Percentiles rank a stretch among this genome's conserved stretches.
These are phyloP conservation scores for Clarias batrachus DNA, from an alignment of 2,113 vertebrate genomes.

Conservation along the genomic window DNA sequence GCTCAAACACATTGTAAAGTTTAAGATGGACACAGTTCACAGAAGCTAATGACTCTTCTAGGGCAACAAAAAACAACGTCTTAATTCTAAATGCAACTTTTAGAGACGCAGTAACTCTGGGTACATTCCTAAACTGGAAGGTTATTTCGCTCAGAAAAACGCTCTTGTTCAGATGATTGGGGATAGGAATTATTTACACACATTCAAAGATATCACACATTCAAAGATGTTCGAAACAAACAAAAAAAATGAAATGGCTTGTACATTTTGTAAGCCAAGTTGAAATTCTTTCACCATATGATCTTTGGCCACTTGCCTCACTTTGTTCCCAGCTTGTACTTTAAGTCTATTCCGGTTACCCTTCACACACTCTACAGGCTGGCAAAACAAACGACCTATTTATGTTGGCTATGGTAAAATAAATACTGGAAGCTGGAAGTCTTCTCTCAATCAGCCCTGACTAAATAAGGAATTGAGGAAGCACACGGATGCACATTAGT, in stretches of 20 bases:
- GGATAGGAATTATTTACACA: neutral
- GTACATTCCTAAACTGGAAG: neutral
- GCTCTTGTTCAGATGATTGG: neutral
- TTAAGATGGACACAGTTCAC: neutral
- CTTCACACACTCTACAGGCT: slow-evolving; percentile 12
- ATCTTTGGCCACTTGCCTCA: neutral
- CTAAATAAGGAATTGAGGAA: slow-evolving; percentile 32
- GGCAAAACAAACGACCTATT: slow-evolving; percentile 34
- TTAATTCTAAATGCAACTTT: neutral
- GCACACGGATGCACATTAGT: slow-evolving; percentile 3
- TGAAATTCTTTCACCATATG: neutral
- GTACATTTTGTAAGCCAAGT: neutral
- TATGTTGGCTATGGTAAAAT: slow-evolving; percentile 22
- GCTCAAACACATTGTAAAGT: neutral
- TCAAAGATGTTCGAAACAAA: neutral
- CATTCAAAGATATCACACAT: neutral
- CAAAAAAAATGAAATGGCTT: neutral
- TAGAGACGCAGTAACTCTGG: neutral
- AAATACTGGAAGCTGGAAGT: slow-evolving; percentile 12
- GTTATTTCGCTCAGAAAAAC: neutral
- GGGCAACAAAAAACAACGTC: neutral
- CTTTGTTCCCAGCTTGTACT: neutral
- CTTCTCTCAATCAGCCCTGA: neutral
- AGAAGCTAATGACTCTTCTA: neutral
- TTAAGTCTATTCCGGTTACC: slow-evolving; percentile 18